Conservation (phyloP, 2,888 invertebrate species). For the Epistrophe eligans region DNA sequence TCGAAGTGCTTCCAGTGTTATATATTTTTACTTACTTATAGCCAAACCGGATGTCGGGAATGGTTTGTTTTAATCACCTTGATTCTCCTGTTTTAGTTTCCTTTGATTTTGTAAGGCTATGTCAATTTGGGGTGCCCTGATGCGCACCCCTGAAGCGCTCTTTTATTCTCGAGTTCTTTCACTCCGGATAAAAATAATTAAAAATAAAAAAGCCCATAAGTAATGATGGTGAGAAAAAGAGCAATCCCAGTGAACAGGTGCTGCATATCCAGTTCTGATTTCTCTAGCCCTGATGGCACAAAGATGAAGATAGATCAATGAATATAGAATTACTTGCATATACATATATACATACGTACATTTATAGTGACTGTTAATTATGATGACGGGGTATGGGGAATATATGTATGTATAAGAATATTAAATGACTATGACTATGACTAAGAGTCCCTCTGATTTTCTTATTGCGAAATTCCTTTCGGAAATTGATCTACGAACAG, state of each 20-base stretch:
- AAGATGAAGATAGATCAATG: conserved; percentile 66
- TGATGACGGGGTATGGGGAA: conserved; percentile 72
- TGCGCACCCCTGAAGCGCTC: conserved; percentile 28
- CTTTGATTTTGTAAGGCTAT: conserved; percentile 29
- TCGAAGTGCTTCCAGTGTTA: conserved; percentile 32
- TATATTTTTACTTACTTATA: neutral
- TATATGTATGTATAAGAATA: conserved; percentile 63
- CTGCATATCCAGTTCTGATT: conserved; percentile 73
- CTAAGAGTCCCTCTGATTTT: conserved; percentile 57
- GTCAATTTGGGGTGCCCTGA: conserved; percentile 64
- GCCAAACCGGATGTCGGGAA: conserved; percentile 64
- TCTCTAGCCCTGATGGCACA: conserved; percentile 42
- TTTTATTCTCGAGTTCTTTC: neutral
- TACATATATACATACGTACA: conserved; percentile 19
- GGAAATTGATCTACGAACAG: conserved; percentile 74
- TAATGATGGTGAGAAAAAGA: conserved; percentile 67
- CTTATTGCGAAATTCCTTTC: conserved; percentile 72
- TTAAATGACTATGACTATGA: conserved; percentile 74
- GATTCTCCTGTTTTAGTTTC: conserved; percentile 54
- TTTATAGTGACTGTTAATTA: conserved; percentile 71
- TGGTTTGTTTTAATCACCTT: conserved; percentile 69
- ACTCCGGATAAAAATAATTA: conserved; percentile 71
- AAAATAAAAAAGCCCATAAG: conserved; percentile 42
- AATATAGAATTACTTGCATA: conserved; percentile 64
- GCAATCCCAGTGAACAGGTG: conserved; percentile 70